These are phyloP conservation scores for Oligia strigilis DNA, from an alignment of 2,888 invertebrate species.

Conservation along the genomic window DNA sequence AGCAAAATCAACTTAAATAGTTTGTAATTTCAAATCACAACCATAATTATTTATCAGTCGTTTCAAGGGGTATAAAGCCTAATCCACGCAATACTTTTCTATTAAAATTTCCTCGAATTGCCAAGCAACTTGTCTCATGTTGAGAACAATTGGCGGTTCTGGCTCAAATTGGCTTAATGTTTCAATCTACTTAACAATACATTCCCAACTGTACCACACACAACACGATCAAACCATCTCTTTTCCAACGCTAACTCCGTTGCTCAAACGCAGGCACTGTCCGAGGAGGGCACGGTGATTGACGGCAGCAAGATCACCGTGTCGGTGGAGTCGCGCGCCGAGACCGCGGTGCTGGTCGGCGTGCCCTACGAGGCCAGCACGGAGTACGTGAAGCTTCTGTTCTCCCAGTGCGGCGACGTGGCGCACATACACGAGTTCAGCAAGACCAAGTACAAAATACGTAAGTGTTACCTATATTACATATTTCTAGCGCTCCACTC, in stretches of 20 bases:
- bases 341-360: slow-evolving; percentile 88
- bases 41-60: neutral
- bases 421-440: slow-evolving; percentile 89
- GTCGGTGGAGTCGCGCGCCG: slow-evolving; percentile 86
- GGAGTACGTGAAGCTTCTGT: slow-evolving; percentile 85
- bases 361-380: slow-evolving; percentile 88
- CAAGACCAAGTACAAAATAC: slow-evolving; percentile 89
- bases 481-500: neutral
- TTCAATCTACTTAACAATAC: neutral
- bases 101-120: neutral
- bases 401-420: slow-evolving; percentile 86
- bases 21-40: neutral
- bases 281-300: slow-evolving; percentile 81
- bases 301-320: slow-evolving; percentile 83
- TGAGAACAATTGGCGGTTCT: neutral
- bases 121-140: neutral
- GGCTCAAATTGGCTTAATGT: too few relatives aligned
- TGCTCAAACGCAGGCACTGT: slow-evolving; percentile 80
- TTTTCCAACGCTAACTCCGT: slow-evolving; percentile 4
- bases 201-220: neutral
- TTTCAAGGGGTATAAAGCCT: neutral
- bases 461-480: slow-evolving; percentile 74
- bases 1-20: neutral
- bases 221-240: neutral
- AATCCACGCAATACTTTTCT: neutral